A percentile compares a stretch with the other conserved stretches of the same genome.
phyloP scores from a whole-genome alignment of 2,888 invertebrate genomes.

The Sminthurides aquaticus region DNA sequence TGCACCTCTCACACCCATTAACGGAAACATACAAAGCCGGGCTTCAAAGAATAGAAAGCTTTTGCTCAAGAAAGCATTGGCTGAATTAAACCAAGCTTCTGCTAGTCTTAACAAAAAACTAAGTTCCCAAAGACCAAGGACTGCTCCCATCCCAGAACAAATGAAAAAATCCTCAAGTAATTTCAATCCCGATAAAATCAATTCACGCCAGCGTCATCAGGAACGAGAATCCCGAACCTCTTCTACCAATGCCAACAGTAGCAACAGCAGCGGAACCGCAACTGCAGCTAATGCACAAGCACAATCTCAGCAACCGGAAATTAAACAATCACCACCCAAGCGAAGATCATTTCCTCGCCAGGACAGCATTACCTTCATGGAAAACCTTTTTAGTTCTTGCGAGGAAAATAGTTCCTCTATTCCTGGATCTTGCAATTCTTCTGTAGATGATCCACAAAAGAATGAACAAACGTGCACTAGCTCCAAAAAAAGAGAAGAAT shows the following conservation, averaged over 20 bases:
- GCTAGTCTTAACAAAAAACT: constrained; percentile 27
- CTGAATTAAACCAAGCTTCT: constrained; percentile 39
- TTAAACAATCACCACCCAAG: not conserved
- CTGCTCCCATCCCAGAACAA: constrained; percentile 33
- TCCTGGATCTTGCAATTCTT: not conserved
- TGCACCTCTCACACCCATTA: not conserved
- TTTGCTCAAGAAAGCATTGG: constrained; percentile 39
- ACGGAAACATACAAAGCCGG: constrained; percentile 22
- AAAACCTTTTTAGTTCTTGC: not conserved
- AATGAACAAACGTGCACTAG: no score
- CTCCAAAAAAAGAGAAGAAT: constrained; percentile 36
- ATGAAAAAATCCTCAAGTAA: not conserved
- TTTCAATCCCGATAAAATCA: not conserved
- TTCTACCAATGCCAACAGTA: not conserved
- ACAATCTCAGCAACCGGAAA: not conserved
- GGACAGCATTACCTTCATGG: constrained; percentile 2
- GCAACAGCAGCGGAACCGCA: not conserved
- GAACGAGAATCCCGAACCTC: not conserved
- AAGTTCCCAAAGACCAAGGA: constrained; percentile 34
- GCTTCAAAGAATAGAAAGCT: constrained; percentile 38
- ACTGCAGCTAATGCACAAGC: not conserved
- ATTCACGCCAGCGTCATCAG: constrained; percentile 5
- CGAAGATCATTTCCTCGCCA: not conserved
- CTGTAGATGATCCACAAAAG: no score
- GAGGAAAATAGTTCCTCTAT: not conserved